phyloP scores from a whole-genome alignment of 2,888 invertebrate species.

The Doris montereyensis region DNA sequence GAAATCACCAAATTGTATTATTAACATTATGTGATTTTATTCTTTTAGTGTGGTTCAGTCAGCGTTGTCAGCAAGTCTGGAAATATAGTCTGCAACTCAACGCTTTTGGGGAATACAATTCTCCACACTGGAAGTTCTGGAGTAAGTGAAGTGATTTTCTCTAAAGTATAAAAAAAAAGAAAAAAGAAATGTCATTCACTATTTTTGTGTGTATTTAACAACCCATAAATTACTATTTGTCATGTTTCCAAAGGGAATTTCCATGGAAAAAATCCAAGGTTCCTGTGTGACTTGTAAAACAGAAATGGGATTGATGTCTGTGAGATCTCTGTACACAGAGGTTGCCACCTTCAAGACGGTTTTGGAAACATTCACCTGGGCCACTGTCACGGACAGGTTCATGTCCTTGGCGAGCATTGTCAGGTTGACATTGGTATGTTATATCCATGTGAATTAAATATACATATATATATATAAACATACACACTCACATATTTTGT shows the following conservation, averaged over 20 bases:
- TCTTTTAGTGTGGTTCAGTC: constrained; percentile 34
- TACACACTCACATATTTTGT: no score
- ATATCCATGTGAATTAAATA: no score
- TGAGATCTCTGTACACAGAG: constrained; percentile 37
- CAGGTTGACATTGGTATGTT: constrained; percentile 29
- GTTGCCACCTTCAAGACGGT: constrained; percentile 33
- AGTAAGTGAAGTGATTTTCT: constrained; percentile 12
- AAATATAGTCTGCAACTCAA: constrained; percentile 25
- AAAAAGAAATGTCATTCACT: no score
- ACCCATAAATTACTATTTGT: no score
- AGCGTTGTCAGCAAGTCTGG: constrained; percentile 33
- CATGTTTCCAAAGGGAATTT: constrained; percentile 14
- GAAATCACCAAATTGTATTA: no score
- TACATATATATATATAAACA: no score
- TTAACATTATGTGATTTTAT: no score
- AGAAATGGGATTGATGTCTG: constrained; percentile 27
- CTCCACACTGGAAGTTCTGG: constrained; percentile 37
- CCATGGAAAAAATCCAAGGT: constrained; percentile 34
- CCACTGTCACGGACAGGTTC: constrained; percentile 40
- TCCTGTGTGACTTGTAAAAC: constrained; percentile 38
- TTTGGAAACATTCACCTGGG: constrained; percentile 24
- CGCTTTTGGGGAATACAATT: constrained; percentile 27
- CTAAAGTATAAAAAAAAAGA: background rate
- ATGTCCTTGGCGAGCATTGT: constrained; percentile 26
- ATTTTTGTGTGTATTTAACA: no score